Evolutionary conservation across 2,113 vertebrate species (phyloP).

Genomic region (Sisor rabdophorus): DNA sequence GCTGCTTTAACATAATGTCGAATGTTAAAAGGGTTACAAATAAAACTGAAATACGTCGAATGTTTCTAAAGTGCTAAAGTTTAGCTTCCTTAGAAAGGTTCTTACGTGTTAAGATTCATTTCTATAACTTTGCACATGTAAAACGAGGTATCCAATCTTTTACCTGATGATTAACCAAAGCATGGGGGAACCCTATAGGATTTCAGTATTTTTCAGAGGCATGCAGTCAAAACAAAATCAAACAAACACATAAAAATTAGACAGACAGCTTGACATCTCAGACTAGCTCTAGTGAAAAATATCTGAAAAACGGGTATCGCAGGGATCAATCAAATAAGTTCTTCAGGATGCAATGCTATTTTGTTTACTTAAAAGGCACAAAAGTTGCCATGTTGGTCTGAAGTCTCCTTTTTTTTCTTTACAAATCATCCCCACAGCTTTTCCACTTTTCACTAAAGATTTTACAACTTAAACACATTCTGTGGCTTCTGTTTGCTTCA

Average conservation of each 20-base stretch:
- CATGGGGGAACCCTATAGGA: not conserved
- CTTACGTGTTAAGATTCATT: not conserved
- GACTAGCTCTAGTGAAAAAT: not conserved
- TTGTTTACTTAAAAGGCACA: not conserved
- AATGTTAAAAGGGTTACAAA: too few species aligned
- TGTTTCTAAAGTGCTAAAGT: not conserved
- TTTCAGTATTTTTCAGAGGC: not conserved
- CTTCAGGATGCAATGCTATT: too few species aligned
- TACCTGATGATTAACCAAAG: not conserved
- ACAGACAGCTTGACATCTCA: not conserved
- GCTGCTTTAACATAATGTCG: too few species aligned
- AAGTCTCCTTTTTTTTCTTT: not conserved
- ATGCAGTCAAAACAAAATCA: not conserved
- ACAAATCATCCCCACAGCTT: slow-evolving; percentile 6
- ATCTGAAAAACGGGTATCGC: too few species aligned
- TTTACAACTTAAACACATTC: slow-evolving; percentile 1
- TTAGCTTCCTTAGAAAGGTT: not conserved
- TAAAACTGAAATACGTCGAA: too few species aligned
- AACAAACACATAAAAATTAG: not conserved
- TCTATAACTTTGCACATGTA: not conserved
- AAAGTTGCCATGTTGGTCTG: slow-evolving; percentile 33
- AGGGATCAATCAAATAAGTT: too few species aligned
- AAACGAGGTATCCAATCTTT: not conserved
- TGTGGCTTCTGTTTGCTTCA: not conserved
- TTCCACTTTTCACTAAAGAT: slow-evolving; percentile 18